Conservation (phyloP, 2,113 vertebrate genomes). For the Cebidichthys violaceus region DNA sequence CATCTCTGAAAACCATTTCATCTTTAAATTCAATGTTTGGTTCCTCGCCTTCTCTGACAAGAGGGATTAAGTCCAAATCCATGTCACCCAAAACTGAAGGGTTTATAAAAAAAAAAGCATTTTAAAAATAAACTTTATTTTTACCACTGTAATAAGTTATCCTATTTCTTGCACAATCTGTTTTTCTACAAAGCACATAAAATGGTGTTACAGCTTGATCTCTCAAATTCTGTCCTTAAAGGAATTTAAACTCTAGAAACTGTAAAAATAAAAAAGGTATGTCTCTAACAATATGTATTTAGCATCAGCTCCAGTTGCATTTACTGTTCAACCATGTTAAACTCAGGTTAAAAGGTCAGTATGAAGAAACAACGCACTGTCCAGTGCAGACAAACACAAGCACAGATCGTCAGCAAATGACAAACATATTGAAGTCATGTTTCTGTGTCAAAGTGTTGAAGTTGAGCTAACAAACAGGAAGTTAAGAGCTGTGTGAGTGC, state of each 20-base stretch:
- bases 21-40: slow-evolving; percentile 5
- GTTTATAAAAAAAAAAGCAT: not conserved
- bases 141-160: not conserved
- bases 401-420: not conserved
- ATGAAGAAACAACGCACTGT: not conserved
- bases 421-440: not conserved
- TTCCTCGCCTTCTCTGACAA: slow-evolving; percentile 1
- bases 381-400: not conserved
- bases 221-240: not conserved
- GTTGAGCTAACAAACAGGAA: not conserved
- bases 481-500: not conserved
- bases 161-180: not conserved
- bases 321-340: not conserved
- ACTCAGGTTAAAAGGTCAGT: not conserved
- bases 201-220: no score
- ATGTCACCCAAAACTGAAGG: not conserved
- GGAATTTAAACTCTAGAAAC: not conserved
- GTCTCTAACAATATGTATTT: not conserved
- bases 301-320: not conserved
- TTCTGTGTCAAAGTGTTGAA: not conserved
- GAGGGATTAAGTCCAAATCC: slow-evolving; percentile 34
- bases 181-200: not conserved
- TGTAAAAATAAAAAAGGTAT: not conserved
- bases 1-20: slow-evolving; percentile 22
- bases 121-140: not conserved